Base-by-base conservation (phyloP, 2,113 vertebrate species). In the Stercorarius parasiticus region DNA sequence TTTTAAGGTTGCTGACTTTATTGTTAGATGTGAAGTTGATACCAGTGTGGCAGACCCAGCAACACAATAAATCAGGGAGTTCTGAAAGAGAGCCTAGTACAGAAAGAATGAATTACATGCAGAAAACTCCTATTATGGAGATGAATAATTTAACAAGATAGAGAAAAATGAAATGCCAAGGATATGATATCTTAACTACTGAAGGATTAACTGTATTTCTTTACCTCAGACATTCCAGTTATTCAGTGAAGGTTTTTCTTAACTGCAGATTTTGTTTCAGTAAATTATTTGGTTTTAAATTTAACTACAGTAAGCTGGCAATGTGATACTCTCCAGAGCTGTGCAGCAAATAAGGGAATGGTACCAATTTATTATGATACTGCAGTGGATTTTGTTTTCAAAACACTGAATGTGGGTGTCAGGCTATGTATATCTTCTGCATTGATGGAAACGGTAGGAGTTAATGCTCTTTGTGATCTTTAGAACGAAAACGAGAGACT, bases 61-160 rank as follows among this genome's bases (percentile, higher is more conserved):
- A 94, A 55, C 55, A 43, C 34, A 81, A 69, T 90, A 93, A 95
- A 90, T 93, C 79, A 71, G 40, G 18, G 36, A 76, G 10, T 36
- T 91, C 61, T 88, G 80, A 91, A 86, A 81, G 45, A 43, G 3
- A 71, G 42, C n/a, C 53, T 86, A 50, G 25, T 30, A 91, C 40
- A 74, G 77, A 55, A 90, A 86, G 67, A 86, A 74, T 67, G 19
- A 97, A 86, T 92, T 93, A 74, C 32, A 62, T 12, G 17, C 38
- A 96, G 42, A 95, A 93, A 95, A 56, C 19, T 92, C 94, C 92
- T 86, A 77, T 92, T 96, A 96, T 92, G 88, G 90, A 95, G 42
- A 86, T 59, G 64, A 93, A 78, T 94, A 92, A 92, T 81, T 92
- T 95, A 90, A 85, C 50, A 92, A 91, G 77, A 72, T 8, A 70